Percentiles rank a stretch among this genome's conserved stretches.
Conservation (phyloP, 2,113 vertebrate species). For the Leptobrachium ailaonicum region DNA sequence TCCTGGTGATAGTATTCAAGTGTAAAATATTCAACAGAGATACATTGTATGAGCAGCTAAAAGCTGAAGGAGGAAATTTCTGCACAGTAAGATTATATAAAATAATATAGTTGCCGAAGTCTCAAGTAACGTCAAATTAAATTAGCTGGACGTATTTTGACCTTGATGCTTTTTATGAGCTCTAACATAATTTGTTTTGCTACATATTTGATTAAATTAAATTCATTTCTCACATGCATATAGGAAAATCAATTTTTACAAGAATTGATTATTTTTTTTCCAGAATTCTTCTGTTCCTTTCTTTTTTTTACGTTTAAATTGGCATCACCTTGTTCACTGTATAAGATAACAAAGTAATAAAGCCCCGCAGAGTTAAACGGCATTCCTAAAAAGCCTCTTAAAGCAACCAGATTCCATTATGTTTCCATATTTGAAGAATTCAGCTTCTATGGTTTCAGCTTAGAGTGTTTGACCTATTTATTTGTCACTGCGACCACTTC, state of each 20-base stretch:
- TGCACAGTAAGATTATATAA: constrained; percentile 63
- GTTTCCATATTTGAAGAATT: constrained; percentile 67
- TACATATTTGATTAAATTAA: constrained; percentile 78
- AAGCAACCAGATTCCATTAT: constrained; percentile 66
- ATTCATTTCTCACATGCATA: constrained; percentile 80
- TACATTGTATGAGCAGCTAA: constrained; percentile 68
- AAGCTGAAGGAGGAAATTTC: constrained; percentile 65
- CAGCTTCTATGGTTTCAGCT: constrained; percentile 57
- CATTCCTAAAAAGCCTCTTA: constrained; percentile 77
- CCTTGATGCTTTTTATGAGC: constrained; percentile 76
- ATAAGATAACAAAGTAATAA: constrained; percentile 19
- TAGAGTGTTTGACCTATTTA: constrained; percentile 67
- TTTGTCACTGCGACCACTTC: constrained; percentile 61
- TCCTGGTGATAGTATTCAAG: constrained; percentile 84
- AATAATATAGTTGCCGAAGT: constrained; percentile 73
- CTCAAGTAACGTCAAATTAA: constrained; percentile 70
- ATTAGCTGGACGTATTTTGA: constrained; percentile 73
- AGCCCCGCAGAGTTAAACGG: constrained; percentile 68
- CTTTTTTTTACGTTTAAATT: constrained; percentile 15
- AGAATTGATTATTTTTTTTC: constrained; percentile 69
- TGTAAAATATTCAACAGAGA: constrained; percentile 80
- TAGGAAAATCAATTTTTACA: constrained; percentile 80
- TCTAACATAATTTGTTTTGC: constrained; percentile 75
- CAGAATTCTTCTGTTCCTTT: constrained; percentile 39
- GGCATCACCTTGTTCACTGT: constrained; percentile 9